Evolutionary conservation across 1,140 invertebrate species (phyloP).

Genomic region (Temnothorax nylanderi): DNA sequence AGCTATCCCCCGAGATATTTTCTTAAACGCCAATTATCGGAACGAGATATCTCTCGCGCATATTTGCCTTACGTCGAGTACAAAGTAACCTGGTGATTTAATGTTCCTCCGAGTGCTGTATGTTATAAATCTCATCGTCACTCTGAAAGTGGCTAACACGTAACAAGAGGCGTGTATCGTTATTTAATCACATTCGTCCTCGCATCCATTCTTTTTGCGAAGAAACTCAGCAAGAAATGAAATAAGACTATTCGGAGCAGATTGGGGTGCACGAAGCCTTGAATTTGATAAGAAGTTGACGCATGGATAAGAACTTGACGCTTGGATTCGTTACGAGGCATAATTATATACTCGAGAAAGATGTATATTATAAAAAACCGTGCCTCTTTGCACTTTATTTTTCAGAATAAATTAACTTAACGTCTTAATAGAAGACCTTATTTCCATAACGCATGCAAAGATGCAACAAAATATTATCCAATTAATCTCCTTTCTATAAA

Average conservation of each 20-base stretch:
- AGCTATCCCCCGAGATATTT: slow-evolving; percentile 24
- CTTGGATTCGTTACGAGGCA: not conserved
- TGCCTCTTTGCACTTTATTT: not conserved
- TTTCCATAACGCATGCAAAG: not conserved
- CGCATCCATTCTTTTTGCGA: not conserved
- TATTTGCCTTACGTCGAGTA: not conserved
- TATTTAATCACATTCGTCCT: slow-evolving; percentile 3
- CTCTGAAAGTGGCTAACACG: not conserved
- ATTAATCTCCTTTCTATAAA: slow-evolving; percentile 23
- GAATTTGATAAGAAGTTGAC: slow-evolving; percentile 40
- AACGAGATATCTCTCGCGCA: not conserved
- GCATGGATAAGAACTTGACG: not conserved
- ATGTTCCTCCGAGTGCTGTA: not conserved
- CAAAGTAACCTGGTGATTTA: not conserved
- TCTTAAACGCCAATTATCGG: slow-evolving; percentile 33
- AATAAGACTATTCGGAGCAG: not conserved
- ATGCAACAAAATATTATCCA: not conserved
- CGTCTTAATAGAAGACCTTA: slow-evolving; percentile 1
- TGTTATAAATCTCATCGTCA: not conserved
- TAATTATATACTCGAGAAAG: slow-evolving; percentile 16
- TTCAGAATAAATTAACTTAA: slow-evolving; percentile 21
- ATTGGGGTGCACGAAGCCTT: not conserved
- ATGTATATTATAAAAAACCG: not conserved
- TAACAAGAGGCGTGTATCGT: not conserved
- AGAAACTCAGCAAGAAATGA: slow-evolving; percentile 4